Conservation (phyloP, 2,888 invertebrate genomes). For the Ophioninae sp. region DNA sequence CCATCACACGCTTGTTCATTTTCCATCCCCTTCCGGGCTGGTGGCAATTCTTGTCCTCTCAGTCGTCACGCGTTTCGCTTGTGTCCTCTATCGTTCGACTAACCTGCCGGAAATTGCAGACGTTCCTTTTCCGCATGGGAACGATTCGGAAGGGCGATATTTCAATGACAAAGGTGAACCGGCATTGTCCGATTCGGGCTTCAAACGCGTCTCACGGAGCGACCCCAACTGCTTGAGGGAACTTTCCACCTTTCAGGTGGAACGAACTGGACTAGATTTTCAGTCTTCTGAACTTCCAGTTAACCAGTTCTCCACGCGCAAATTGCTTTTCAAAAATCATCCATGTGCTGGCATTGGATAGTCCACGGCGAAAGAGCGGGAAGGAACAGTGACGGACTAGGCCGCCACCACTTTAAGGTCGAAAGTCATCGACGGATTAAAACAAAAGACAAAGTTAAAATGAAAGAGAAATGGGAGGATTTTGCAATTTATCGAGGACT, state of each 20-base stretch:
- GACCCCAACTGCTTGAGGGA: slow-evolving; percentile 34
- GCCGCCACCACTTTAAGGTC: background rate
- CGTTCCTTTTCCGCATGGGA: slow-evolving; percentile 69
- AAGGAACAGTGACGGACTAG: background rate
- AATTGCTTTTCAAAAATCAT: background rate
- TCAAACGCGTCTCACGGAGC: slow-evolving; percentile 47
- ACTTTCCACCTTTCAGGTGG: slow-evolving; percentile 35
- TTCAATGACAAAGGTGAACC: slow-evolving; percentile 77
- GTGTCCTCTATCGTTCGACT: slow-evolving; percentile 58
- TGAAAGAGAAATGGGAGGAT: background rate
- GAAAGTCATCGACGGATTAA: background rate
- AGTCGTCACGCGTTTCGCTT: slow-evolving; percentile 34
- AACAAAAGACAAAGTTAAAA: background rate
- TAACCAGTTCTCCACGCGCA: slow-evolving; percentile 20
- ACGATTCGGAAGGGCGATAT: slow-evolving; percentile 67
- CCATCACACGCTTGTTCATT: slow-evolving; percentile 28
- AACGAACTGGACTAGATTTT: slow-evolving; percentile 41
- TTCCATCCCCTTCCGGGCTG: slow-evolving; percentile 47
- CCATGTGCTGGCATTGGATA: background rate
- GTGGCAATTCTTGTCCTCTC: slow-evolving; percentile 23
- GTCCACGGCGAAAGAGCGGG: background rate
- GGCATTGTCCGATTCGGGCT: slow-evolving; percentile 55
- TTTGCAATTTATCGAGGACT: too few species aligned
- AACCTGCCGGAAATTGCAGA: slow-evolving; percentile 76
- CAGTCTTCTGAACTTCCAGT: background rate